Conservation (phyloP, 2,888 invertebrate species). For the Celastrina argiolus region DNA sequence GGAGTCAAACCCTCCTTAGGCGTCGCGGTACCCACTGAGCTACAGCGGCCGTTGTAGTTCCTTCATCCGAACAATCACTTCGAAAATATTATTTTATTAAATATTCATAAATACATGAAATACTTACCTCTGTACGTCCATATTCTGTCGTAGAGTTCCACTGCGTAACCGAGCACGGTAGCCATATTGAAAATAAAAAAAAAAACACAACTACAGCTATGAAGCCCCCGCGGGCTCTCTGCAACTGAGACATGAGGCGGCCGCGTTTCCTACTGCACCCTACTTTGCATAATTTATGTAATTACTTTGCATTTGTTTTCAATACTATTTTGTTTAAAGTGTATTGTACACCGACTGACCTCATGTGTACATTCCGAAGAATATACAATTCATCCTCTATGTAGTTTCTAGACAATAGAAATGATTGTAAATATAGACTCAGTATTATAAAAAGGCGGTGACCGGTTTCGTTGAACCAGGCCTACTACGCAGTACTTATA, state of each 20-base stretch:
- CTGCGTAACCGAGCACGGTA: not conserved
- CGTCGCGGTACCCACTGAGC: too few species aligned
- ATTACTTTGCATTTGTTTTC: constrained; percentile 11
- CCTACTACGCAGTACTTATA: too few species aligned
- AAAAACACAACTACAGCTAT: not conserved
- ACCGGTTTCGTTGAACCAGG: too few species aligned
- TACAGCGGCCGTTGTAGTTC: too few species aligned
- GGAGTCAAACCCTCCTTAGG: too few species aligned
- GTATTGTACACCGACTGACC: not conserved
- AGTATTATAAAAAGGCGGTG: too few species aligned
- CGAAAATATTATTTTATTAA: not conserved
- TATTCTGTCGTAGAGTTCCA: not conserved
- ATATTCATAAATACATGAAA: not conserved
- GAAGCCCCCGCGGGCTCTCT: not conserved
- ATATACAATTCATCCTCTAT: not conserved
- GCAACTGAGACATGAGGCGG: not conserved
- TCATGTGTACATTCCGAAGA: not conserved
- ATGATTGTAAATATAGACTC: too few species aligned
- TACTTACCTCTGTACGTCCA: not conserved
- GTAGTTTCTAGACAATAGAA: not conserved
- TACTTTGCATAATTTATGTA: constrained; percentile 3
- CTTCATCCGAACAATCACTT: too few species aligned
- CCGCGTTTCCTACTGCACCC: not conserved
- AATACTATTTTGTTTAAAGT: not conserved
- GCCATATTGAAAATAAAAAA: too few species aligned